These are phyloP conservation scores for Drosophila mauritiana DNA, from an alignment of 1,140 invertebrate genomes.

Conservation along the genomic window DNA sequence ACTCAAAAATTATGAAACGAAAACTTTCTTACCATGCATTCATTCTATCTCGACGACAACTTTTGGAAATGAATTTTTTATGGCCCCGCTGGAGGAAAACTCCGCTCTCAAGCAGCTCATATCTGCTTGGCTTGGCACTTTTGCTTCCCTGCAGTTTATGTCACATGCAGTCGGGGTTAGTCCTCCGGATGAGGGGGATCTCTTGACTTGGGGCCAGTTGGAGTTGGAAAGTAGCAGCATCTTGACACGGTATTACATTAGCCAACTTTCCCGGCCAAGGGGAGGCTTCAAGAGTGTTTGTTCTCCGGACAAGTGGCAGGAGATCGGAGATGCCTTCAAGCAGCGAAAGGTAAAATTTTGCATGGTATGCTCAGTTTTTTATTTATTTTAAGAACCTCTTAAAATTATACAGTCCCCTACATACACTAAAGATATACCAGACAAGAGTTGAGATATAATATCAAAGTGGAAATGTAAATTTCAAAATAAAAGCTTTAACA, in stretches of 20 bases:
- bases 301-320: conserved; percentile 1
- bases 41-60: conserved; percentile 39
- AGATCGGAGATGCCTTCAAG: neutral
- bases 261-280: conserved; percentile 22
- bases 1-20: conserved; percentile 49
- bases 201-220: neutral
- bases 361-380: neutral
- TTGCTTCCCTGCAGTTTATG: conserved; percentile 59
- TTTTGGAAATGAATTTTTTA: conserved; percentile 72
- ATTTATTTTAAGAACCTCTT: too few relatives aligned
- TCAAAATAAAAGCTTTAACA: too few relatives aligned
- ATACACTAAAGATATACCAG: too few relatives aligned
- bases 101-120: conserved; percentile 16
- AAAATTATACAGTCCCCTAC: too few relatives aligned
- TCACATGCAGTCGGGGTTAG: conserved; percentile 30
- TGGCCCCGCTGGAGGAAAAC: conserved; percentile 24
- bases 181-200: conserved; percentile 26
- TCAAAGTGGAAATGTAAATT: too few relatives aligned
- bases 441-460: too few relatives aligned
- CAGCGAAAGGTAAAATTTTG: neutral
- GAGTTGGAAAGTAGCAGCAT: conserved; percentile 36
- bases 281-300: conserved; percentile 13
- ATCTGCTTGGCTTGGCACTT: conserved; percentile 47
- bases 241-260: conserved; percentile 36
- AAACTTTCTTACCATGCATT: conserved; percentile 43